Evolutionary conservation across 2,113 vertebrate species (phyloP).

Genomic region (Alouatta palliata): DNA sequence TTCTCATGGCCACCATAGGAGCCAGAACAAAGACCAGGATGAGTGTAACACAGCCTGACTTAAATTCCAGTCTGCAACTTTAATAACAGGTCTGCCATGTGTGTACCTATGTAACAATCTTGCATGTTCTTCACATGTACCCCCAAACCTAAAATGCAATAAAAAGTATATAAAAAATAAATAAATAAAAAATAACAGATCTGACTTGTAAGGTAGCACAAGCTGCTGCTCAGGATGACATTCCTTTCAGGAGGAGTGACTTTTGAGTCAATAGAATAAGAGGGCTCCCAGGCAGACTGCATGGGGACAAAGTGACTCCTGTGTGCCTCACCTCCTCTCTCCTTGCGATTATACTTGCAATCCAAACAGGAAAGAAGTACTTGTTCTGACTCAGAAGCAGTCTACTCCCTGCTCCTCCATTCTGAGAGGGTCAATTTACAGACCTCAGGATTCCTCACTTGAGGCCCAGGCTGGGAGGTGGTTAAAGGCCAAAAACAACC

Average conservation of each 20-base stretch:
- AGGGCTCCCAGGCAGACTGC: not conserved
- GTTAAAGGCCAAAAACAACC: not conserved
- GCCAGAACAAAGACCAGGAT: not conserved
- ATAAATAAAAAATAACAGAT: not conserved
- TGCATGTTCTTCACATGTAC: too few relatives aligned
- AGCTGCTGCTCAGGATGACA: not conserved
- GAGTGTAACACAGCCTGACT: not conserved
- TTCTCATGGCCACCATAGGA: rapidly evolving
- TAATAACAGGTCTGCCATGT: not conserved
- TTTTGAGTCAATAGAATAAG: not conserved
- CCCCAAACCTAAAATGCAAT: too few relatives aligned
- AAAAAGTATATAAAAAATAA: too few relatives aligned
- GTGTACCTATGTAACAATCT: too few relatives aligned
- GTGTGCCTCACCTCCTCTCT: not conserved
- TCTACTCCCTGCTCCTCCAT: not conserved
- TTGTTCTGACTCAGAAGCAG: not conserved
- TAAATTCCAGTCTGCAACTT: not conserved
- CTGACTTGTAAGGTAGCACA: not conserved
- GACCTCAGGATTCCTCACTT: not conserved
- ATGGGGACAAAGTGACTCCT: not conserved
- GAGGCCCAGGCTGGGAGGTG: not conserved
- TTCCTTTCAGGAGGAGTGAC: not conserved
- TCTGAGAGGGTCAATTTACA: not conserved
- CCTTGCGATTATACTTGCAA: not conserved
- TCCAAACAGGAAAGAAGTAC: not conserved